phyloP scores from a whole-genome alignment of 2,888 invertebrate genomes.

The Pterobdella sp. region DNA sequence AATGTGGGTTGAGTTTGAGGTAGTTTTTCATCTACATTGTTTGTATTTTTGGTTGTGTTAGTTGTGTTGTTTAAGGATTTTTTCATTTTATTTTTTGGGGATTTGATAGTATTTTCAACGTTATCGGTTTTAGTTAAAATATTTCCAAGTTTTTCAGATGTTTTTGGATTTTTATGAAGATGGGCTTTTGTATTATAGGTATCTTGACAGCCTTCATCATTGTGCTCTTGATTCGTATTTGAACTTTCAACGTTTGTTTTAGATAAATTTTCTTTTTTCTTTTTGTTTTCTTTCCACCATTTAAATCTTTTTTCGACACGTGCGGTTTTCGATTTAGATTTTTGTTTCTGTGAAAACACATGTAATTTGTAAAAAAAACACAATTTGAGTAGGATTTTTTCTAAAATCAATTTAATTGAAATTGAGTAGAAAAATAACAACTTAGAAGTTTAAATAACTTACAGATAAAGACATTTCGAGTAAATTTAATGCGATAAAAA shows the following conservation, averaged over 20 bases:
- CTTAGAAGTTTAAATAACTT: too few relatives aligned
- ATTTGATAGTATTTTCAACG: background rate
- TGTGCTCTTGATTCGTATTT: too few relatives aligned
- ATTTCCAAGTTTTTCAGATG: background rate
- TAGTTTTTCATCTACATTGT: background rate
- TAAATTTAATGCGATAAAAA: too few relatives aligned
- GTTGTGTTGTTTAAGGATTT: background rate
- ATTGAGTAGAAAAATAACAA: too few relatives aligned
- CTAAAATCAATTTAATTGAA: too few relatives aligned
- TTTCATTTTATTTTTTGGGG: background rate
- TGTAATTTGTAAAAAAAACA: background rate
- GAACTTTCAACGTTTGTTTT: too few relatives aligned
- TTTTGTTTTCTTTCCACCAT: slow-evolving; percentile 25
- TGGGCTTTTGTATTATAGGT: background rate
- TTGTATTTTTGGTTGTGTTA: background rate
- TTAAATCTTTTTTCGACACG: slow-evolving; percentile 10
- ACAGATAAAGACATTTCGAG: too few relatives aligned
- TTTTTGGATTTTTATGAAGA: background rate
- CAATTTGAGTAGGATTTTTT: too few relatives aligned
- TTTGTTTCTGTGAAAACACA: background rate
- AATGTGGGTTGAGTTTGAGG: too few relatives aligned
- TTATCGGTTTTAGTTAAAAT: background rate
- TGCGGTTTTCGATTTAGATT: background rate
- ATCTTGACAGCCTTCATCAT: background rate
- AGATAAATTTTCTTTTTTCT: background rate